Evolutionary conservation across 1,140 invertebrate genomes (phyloP).

Genomic region (Liolophura sinensis): DNA sequence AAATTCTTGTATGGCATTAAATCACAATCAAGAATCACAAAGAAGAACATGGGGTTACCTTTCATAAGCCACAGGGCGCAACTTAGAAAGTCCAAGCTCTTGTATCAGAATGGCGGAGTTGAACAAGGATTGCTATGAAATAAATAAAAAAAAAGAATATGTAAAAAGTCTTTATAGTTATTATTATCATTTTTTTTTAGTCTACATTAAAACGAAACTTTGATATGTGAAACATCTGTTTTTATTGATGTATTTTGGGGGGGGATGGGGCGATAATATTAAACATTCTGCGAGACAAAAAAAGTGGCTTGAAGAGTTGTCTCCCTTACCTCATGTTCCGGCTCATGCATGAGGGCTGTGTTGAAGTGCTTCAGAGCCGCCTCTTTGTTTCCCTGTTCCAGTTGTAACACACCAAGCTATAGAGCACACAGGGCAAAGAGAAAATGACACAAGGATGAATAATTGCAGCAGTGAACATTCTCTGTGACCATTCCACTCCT

Average conservation of each 20-base stretch:
- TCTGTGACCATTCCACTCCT: too few relatives aligned
- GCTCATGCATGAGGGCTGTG: constrained; percentile 89
- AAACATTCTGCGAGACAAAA: not conserved
- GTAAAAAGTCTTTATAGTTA: too few relatives aligned
- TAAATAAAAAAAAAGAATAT: constrained; percentile 19
- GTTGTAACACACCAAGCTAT: constrained; percentile 83
- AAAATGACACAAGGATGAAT: too few relatives aligned
- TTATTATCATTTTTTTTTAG: too few relatives aligned
- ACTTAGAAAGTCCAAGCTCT: constrained; percentile 48
- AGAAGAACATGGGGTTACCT: constrained; percentile 26
- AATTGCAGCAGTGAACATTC: too few relatives aligned
- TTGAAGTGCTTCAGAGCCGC: constrained; percentile 91
- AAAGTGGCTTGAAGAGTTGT: not conserved
- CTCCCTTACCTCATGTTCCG: constrained; percentile 71
- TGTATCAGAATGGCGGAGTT: constrained; percentile 95
- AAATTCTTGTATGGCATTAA: too few relatives aligned
- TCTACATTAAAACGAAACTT: too few relatives aligned
- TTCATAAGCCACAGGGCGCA: constrained; percentile 45
- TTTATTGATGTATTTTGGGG: too few relatives aligned
- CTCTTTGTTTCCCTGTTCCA: constrained; percentile 88
- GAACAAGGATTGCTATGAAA: constrained; percentile 81
- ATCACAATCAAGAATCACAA: too few relatives aligned
- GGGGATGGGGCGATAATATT: too few relatives aligned
- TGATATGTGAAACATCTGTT: too few relatives aligned
- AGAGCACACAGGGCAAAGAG: not conserved